Evolutionary conservation across 2,888 invertebrate species (phyloP).

Genomic region (Camponotus fellah): DNA sequence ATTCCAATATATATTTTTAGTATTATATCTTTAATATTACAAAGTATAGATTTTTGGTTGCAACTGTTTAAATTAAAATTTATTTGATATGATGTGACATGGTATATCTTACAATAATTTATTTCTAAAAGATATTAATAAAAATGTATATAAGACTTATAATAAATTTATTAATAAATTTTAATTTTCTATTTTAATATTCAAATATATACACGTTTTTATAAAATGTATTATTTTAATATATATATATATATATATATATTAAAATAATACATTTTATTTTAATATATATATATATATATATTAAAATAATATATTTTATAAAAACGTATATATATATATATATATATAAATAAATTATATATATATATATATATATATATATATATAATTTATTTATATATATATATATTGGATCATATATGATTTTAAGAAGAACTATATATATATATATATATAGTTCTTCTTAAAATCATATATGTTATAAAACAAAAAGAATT

Average conservation of each 20-base stretch:
- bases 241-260: background rate
- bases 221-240: background rate
- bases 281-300: background rate
- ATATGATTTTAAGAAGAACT: no score
- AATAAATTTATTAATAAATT: background rate
- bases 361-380: background rate
- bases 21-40: background rate
- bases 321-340: no score
- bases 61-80: background rate
- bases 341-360: background rate
- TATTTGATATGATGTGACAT: background rate
- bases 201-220: background rate
- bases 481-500: background rate
- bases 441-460: background rate
- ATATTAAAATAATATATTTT: no score
- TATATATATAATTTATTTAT: background rate
- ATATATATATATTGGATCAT: background rate
- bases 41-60: background rate
- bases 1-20: no score
- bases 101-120: background rate
- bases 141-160: background rate
- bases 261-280: background rate
- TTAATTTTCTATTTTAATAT: background rate
- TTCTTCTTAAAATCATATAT: background rate
- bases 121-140: background rate